These are phyloP conservation scores for Nymphalis urticae DNA, from an alignment of 2,888 invertebrate species.

Conservation along the genomic window DNA sequence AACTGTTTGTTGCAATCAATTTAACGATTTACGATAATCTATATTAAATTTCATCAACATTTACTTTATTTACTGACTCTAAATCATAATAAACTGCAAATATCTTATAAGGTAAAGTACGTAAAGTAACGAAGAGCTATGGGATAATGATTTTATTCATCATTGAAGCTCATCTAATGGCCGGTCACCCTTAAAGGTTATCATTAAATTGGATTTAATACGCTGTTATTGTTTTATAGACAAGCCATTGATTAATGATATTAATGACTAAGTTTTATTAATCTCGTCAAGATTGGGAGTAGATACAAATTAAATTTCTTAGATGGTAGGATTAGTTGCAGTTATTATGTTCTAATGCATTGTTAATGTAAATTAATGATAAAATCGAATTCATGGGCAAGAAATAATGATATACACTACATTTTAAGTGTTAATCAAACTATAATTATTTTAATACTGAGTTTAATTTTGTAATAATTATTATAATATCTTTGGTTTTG, in stretches of 20 bases:
- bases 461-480: neutral
- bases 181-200: constrained; percentile 18
- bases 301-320: constrained; percentile 43
- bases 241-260: constrained; percentile 69
- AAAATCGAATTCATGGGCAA: constrained; percentile 28
- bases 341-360: constrained; percentile 22
- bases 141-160: neutral
- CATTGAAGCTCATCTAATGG: constrained; percentile 13
- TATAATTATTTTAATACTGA: constrained; percentile 8
- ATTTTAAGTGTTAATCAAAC: constrained; percentile 7
- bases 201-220: constrained; percentile 74
- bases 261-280: constrained; percentile 48
- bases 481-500: constrained; percentile 2
- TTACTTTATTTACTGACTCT: no score
- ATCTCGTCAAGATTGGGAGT: constrained; percentile 40
- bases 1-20: no score
- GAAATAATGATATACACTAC: constrained; percentile 22
- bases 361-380: constrained; percentile 22
- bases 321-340: constrained; percentile 35
- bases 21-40: no score
- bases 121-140: neutral
- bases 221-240: constrained; percentile 77
- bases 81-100: no score
- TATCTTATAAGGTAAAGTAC: neutral
- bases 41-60: no score